Conservation (phyloP, 2,888 invertebrate genomes). For the Trissolcus japonicus region DNA sequence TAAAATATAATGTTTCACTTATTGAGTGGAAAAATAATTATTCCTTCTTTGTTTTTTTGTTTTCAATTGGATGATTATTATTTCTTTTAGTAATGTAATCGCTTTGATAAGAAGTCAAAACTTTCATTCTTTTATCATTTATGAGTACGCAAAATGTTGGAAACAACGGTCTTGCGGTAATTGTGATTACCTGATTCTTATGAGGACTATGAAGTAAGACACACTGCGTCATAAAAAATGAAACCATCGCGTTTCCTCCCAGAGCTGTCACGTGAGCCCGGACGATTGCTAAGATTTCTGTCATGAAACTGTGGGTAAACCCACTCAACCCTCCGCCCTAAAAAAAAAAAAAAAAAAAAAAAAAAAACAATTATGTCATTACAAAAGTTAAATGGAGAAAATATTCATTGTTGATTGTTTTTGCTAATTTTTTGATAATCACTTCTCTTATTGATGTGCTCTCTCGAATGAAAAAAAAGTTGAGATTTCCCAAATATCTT, state of each 20-base stretch:
- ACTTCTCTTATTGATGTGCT: constrained; percentile 93
- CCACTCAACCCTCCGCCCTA: constrained; percentile 93
- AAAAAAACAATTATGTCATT: neutral
- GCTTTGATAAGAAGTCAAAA: no score
- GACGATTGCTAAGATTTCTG: constrained; percentile 94
- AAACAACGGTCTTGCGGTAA: no score
- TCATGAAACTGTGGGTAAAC: constrained; percentile 94
- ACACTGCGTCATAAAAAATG: constrained; percentile 94
- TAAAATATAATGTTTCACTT: no score
- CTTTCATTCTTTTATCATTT: no score
- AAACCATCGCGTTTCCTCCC: constrained; percentile 96
- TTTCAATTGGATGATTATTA: no score
- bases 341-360: constrained; percentile 34
- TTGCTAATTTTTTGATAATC: constrained; percentile 41
- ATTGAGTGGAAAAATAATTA: no score
- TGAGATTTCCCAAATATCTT: constrained; percentile 91
- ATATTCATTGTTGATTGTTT: neutral
- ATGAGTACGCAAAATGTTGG: no score
- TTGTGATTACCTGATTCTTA: constrained; percentile 90
- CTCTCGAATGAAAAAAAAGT: constrained; percentile 97
- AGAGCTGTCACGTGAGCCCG: constrained; percentile 94
- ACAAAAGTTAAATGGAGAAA: no score
- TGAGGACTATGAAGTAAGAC: constrained; percentile 94
- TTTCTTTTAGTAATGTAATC: no score
- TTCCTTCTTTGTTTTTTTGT: no score